phyloP scores from a whole-genome alignment of 2,888 invertebrate genomes.

The Drosophila nr. fundita region DNA sequence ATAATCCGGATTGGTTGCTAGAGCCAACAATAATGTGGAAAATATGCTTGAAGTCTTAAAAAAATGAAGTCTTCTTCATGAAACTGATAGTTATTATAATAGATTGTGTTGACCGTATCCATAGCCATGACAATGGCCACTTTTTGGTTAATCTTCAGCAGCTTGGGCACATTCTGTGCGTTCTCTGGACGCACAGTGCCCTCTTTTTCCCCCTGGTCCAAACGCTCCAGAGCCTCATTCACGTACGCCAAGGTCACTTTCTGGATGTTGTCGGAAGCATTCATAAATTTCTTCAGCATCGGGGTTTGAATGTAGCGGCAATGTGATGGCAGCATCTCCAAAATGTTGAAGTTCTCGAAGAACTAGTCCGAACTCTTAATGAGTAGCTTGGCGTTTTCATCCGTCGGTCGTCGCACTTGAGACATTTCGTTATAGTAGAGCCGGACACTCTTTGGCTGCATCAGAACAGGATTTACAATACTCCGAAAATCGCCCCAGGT shows the following conservation, averaged over 20 bases:
- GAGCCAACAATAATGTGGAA: constrained; percentile 60
- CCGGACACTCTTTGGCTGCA: constrained; percentile 87
- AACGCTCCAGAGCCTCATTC: constrained; percentile 78
- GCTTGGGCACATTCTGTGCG: too few species aligned
- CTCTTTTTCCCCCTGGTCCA: constrained; percentile 49
- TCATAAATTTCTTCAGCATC: constrained; percentile 56
- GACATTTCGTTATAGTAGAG: constrained; percentile 86
- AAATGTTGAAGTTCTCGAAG: constrained; percentile 27
- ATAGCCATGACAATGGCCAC: constrained; percentile 89
- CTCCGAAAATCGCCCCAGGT: constrained; percentile 89
- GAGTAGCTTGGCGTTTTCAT: constrained; percentile 55
- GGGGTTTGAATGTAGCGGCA: constrained; percentile 65
- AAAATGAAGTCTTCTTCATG: neutral
- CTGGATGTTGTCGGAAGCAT: constrained; percentile 66
- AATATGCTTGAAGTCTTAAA: constrained; percentile 82
- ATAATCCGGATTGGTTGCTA: constrained; percentile 88
- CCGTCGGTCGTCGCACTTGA: constrained; percentile 80
- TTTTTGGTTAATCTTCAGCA: constrained; percentile 87
- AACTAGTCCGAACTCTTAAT: constrained; percentile 59
- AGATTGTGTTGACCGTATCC: constrained; percentile 86
- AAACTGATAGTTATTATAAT: neutral
- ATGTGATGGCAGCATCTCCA: constrained; percentile 62
- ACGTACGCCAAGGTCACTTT: constrained; percentile 77
- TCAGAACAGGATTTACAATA: constrained; percentile 88
- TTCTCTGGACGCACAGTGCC: constrained; percentile 63